These are phyloP conservation scores for Caenorhabditis plicata DNA, from an alignment of 2,888 invertebrate species.

Conservation along the genomic window DNA sequence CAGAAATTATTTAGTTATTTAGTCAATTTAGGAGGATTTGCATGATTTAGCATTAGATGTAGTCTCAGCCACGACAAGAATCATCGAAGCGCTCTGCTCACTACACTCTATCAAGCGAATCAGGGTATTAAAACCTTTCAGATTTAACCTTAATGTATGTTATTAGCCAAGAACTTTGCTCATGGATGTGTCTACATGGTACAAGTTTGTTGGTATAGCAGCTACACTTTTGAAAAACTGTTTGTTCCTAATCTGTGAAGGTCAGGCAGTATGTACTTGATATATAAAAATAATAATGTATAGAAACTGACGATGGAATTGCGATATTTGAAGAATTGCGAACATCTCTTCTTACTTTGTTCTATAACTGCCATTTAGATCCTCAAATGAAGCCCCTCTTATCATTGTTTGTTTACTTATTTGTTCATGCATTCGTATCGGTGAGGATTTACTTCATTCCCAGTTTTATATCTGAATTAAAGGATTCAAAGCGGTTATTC, in stretches of 20 bases:
- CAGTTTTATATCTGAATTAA: too few species aligned
- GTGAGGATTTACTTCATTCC: too few species aligned
- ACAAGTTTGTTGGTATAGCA: conserved; percentile 16
- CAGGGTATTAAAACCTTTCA: too few species aligned
- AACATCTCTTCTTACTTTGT: conserved; percentile 7
- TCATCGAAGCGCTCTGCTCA: conserved; percentile 3
- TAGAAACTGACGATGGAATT: conserved; percentile 7
- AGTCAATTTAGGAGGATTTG: neutral
- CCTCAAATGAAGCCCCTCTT: conserved; percentile 5
- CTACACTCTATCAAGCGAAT: neutral
- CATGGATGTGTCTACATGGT: conserved; percentile 9
- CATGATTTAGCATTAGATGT: neutral
- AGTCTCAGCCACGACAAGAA: neutral
- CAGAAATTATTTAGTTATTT: neutral
- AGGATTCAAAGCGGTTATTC: conserved; percentile 17
- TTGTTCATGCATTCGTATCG: conserved; percentile 5
- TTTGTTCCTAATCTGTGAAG: conserved; percentile 11
- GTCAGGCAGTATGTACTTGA: neutral
- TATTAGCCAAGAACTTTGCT: conserved; percentile 2
- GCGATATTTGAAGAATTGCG: conserved; percentile 19
- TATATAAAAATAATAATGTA: neutral
- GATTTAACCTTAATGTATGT: too few species aligned
- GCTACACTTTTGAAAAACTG: conserved; percentile 23
- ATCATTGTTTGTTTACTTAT: conserved; percentile 11
- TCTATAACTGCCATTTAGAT: conserved; percentile 11